A percentile compares a stretch with the other conserved stretches of the same genome.
Evolutionary conservation across 2,797 vertebrate genomes (phyloP).

Genomic region (Nyctibius grandis): DNA sequence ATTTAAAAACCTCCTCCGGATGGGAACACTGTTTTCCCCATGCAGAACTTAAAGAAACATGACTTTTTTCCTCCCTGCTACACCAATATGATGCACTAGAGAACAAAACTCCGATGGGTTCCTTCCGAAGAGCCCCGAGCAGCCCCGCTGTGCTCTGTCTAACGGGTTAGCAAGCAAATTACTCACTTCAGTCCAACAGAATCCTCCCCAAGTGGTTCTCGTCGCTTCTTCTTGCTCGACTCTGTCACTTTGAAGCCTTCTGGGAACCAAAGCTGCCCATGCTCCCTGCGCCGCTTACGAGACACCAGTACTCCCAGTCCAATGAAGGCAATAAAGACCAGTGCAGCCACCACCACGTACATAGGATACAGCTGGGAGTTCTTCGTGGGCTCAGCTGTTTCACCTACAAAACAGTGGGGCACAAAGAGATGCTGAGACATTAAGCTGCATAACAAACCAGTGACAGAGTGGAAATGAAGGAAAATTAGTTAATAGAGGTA

Average conservation of each 20-base stretch:
- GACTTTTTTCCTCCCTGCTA: background rate
- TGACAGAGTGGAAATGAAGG: slow-evolving; percentile 55
- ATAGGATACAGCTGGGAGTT: slow-evolving; percentile 78
- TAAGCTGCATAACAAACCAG: slow-evolving; percentile 60
- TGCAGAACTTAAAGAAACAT: background rate
- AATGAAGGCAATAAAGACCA: slow-evolving; percentile 82
- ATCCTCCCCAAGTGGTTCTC: slow-evolving; percentile 95
- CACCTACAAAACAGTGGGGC: slow-evolving; percentile 75
- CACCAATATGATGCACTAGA: rapidly evolving
- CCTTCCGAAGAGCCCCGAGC: background rate
- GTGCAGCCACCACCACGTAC: slow-evolving; percentile 80
- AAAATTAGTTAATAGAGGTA: slow-evolving; percentile 62
- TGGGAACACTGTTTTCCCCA: background rate
- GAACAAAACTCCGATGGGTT: background rate
- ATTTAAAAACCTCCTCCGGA: background rate
- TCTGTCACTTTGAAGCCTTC: slow-evolving; percentile 97
- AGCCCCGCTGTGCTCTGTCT: background rate
- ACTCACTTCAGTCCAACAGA: slow-evolving; percentile 97
- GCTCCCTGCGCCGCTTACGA: slow-evolving; percentile 91
- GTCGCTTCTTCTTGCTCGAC: slow-evolving; percentile 95
- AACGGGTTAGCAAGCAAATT: background rate
- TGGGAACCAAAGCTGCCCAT: slow-evolving; percentile 97
- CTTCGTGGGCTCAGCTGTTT: slow-evolving; percentile 66
- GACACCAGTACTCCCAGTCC: slow-evolving; percentile 90
- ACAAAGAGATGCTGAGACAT: slow-evolving; percentile 42